Base-by-base conservation (phyloP, 2,888 invertebrate species). In the Therioaphis trifolii region DNA sequence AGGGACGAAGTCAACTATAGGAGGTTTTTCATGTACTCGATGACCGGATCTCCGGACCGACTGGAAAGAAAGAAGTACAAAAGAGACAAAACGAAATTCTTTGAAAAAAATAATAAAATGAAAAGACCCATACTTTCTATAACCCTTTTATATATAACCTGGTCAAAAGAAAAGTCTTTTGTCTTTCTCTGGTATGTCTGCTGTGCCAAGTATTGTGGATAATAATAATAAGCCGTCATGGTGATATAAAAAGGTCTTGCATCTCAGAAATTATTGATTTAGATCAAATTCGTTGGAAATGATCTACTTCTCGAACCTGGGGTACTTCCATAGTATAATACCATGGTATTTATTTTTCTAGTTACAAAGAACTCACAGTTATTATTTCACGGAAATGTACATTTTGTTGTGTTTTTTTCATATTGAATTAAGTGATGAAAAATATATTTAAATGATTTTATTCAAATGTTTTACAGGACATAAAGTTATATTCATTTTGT, bases 111-210 rank as follows among this genome's bases (percentile, higher is more conserved):
- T n/a, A n/a, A n/a, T n/a, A n/a, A 52, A n/a, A 15, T 52, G 4
- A n/a, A 55, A 5, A 55, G 0, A 55, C 1, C 61, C 14, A 43
- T 75, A 24, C 43, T 75, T 75, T 24, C 3, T 15, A 69, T 24
- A 27, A 61, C 27, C 27, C 12, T 43, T 40, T 40, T 74, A 27
- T 43, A 61, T 76, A n/a, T n/a, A n/a, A 43, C 11, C n/a, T n/a
- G 43, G 46, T 11, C 27, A 43, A 61, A 61, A 27, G 27, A 14
- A 46, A 18, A 76, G 27, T 75, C 24, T 40, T 58, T 61, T 75
- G 24, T 76, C 61, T 61, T 27, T 15, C 14, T 24, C 2, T 5
- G 14, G 2, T 61, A 76, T 76, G 61, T 27, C 3, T 24, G 58
- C 43, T 24, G n/a, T n/a, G 43, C 18, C 43, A 61, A 72, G 43